Base-by-base conservation (phyloP, 2,888 invertebrate genomes). In the Acanthosoma haemorrhoidale region DNA sequence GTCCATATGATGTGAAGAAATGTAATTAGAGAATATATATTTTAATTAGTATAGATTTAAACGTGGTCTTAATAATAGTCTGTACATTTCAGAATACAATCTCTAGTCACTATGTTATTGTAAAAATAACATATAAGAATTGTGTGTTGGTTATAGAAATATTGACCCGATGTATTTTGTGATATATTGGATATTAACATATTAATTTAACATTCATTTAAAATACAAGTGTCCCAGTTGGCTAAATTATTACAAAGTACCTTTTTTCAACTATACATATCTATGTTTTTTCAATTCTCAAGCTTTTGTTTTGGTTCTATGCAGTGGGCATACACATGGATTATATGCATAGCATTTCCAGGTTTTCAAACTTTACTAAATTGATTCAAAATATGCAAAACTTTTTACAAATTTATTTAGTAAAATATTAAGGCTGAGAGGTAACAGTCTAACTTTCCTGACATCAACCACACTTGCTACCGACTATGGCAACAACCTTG, bases 111-210 rank as follows among this genome's bases (percentile, higher is more conserved):
- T 60, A 34, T 60, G 60, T 60, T 60, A 60, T 60, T 60, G 34
- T 32, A 60, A 9, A 18, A 60, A 60, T 34, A 41, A 41, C 41
- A 41, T 15, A 32, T 60, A 60, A 60, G 34, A 43, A 60, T 18
- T 32, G 29, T 60, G 34, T 60, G 32, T 34, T 60, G 31, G 13
- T 60, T 32, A 32, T 60, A 60, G 60, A 60, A 34, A 60, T 60
- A 60, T 18, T 60, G 16, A 60, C 60, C 60, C 60, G 60, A 60
- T 60, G 34, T 60, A 60, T 60, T 60, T 60, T 60, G 60, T 60
- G 31, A 60, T 60, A 60, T 60, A 60, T 60, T 60, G 60, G 60
- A 31, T 60, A 60, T 31, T 16, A 58, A 60, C 41, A 60, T 60
- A 60, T 60, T 60, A 34, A 60, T 60, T 36, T 60, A 32, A 60